Base-by-base conservation (phyloP, 2,113 vertebrate genomes). In the Felis chaus region DNA sequence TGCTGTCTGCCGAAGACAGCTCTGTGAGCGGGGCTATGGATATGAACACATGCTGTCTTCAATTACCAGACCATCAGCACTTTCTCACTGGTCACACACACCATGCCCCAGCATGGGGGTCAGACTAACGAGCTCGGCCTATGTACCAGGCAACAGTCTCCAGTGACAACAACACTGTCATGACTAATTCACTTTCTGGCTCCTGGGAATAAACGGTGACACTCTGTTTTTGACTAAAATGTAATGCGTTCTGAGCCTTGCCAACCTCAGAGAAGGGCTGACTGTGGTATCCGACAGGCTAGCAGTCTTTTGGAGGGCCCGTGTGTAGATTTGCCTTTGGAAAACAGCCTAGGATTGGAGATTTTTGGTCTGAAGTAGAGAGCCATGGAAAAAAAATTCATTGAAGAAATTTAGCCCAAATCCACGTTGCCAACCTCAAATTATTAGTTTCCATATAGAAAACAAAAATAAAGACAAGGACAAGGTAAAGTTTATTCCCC, bases 381-480 rank as follows among this genome's bases (percentile, higher is more conserved):
- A 95, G 81, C 93, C 23, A 48, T 31, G 89, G 95, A 94, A 96
- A 98, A 97, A 97, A 95, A 94, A 80, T n/a, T 88, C 96, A 98
- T 97, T 96, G 95, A 97, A 97, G 95, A 97, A 96, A 91, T 95
- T 65, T 79, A 91, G 94, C 91, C 85, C 95, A 85, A 82, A 94
- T 98, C 84, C 97, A 96, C 86, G 29, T 55, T 96, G 96, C 91
- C 83, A 97, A 98, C 98, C 98, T 97, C 98, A 98, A 98, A 98
- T 97, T 95, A 97, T 98, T 94, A 98, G 97, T 98, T 98, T 97
- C 95, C 94, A 96, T 97, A 97, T 89, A 96, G 95, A 98, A 98
- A 98, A 97, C 95, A 98, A 98, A 98, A 98, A 97, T 96, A 97
- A 98, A 97, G 97, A 87, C 94, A 95, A 98, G 82, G 97, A 98